Conservation (phyloP, 1,140 invertebrate genomes). For the Orchestia grillus region DNA sequence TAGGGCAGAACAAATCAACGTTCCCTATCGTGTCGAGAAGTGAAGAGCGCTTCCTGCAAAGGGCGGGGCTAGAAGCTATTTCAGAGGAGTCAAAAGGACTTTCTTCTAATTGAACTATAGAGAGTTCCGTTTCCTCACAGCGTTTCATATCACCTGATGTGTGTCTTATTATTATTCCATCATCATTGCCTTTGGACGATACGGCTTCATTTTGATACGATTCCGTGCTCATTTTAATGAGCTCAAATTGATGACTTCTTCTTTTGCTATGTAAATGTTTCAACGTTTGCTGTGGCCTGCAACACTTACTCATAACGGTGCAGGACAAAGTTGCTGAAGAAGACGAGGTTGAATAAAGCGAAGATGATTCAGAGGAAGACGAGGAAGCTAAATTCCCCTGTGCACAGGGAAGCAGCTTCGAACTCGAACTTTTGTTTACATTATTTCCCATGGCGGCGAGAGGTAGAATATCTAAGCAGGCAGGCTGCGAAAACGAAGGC, state of each 20-base stretch:
- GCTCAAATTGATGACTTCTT: not conserved
- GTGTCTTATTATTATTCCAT: not conserved
- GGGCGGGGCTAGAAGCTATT: not conserved
- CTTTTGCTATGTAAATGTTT: not conserved
- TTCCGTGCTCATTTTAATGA: not conserved
- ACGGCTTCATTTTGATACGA: not conserved
- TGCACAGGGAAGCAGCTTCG: constrained; percentile 30
- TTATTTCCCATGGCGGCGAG: constrained; percentile 52
- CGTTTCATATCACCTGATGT: not conserved
- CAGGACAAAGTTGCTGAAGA: not conserved
- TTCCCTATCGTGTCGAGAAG: not conserved
- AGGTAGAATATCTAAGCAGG: constrained; percentile 25
- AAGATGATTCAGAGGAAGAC: constrained; percentile 41
- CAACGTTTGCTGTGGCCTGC: not conserved
- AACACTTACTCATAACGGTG: constrained; percentile 14
- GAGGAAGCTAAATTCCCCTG: constrained; percentile 28
- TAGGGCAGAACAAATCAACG: not conserved
- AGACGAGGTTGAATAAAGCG: constrained; percentile 28
- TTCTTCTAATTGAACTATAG: not conserved
- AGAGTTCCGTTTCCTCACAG: not conserved
- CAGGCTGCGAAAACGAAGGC: not conserved
- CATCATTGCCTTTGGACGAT: not conserved
- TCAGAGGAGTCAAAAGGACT: not conserved
- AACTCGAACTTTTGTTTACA: constrained; percentile 53
- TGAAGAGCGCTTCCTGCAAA: not conserved